phyloP scores from a whole-genome alignment of 2,888 invertebrate species.

The Copidosoma aretas region DNA sequence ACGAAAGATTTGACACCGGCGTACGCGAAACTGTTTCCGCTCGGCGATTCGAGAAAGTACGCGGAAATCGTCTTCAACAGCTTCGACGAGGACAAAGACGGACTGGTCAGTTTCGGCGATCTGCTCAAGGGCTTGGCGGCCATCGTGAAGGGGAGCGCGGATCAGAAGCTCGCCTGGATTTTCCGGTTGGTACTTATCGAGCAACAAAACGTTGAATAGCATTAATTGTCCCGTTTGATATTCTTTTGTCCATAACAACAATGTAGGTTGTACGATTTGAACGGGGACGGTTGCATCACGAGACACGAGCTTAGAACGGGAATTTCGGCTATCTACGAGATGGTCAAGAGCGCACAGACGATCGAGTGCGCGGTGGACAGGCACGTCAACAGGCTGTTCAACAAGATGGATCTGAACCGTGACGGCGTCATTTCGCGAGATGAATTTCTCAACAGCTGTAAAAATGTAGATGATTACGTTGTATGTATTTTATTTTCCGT shows the following conservation, averaged over 20 bases:
- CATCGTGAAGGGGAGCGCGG: slow-evolving; percentile 52
- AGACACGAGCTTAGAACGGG: slow-evolving; percentile 53
- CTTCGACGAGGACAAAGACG: slow-evolving; percentile 54
- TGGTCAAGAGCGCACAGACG: slow-evolving; percentile 49
- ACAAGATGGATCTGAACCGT: slow-evolving; percentile 55
- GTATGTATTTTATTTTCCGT: not conserved
- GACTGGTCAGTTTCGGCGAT: slow-evolving; percentile 54
- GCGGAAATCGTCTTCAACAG: slow-evolving; percentile 55
- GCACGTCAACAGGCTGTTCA: slow-evolving; percentile 54
- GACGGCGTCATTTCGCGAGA: slow-evolving; percentile 56
- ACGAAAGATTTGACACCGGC: slow-evolving; percentile 52
- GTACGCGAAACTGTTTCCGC: slow-evolving; percentile 56
- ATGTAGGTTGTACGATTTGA: slow-evolving; percentile 55
- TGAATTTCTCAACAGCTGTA: slow-evolving; percentile 54
- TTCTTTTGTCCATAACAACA: too few species aligned
- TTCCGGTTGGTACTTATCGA: slow-evolving; percentile 46
- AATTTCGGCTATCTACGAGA: slow-evolving; percentile 56
- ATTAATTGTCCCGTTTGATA: too few species aligned
- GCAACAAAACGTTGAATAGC: not conserved
- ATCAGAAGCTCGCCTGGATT: slow-evolving; percentile 56
- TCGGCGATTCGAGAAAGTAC: slow-evolving; percentile 55
- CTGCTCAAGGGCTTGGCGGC: slow-evolving; percentile 48
- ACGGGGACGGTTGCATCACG: slow-evolving; percentile 57
- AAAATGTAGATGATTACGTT: slow-evolving; percentile 48
- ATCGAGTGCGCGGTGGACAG: slow-evolving; percentile 47